Evolutionary conservation across 2,113 vertebrate genomes (phyloP), one percentile per base, ranked within the genome.

Genomic region (Oreotrochilus melanogaster): DNA sequence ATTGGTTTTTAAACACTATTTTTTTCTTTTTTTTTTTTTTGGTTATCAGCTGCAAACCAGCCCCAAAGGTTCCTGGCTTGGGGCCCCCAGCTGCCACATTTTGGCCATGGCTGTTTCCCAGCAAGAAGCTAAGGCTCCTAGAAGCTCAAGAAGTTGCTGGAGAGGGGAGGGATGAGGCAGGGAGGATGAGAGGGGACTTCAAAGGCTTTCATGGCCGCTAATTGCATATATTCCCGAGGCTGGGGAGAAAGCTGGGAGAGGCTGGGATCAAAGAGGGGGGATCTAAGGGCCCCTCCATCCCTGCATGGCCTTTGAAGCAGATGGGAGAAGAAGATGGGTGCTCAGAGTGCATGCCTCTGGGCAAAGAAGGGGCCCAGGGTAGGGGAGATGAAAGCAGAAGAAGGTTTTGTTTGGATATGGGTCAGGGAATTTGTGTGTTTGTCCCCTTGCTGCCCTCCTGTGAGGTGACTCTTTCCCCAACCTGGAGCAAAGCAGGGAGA

Each of bases 241-340:
- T 0, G 3, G 58, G 56, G 50, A 88, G 73, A 48, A 71, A 70
- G 57, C 56, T 27, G 65, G 84, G 35, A 74, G 66, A 47, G 11
- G 70, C 69, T 88, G 33, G 64, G 65, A 78, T 95, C 80, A 86
- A 86, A 82, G 92, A 5, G 51, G 48, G 16, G 51, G 0, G 1
- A 61, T 33, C 79, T 78, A 47, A 54, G 1, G 5, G 53, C 22
- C 31, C 33, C 62, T 50, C 70, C 66, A 67, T 37, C 45, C 62
- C 3, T 2, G 27, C 11, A 0, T 1, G 1, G 66, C 45, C 73
- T 66, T 65, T 79, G 78, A 83, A 78, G 73, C 1, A 4, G 84
- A 7, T 31, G 27, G 78, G 33, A 1, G 3, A 80, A 61, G 57
- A 1, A 0, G 35, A 39, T 47, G 0, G 4, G 22, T 0, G 7